Percentiles rank a stretch among this genome's conserved stretches.
Evolutionary conservation across 2,797 vertebrate species (phyloP).

Genomic region (Gallirallus australis): DNA sequence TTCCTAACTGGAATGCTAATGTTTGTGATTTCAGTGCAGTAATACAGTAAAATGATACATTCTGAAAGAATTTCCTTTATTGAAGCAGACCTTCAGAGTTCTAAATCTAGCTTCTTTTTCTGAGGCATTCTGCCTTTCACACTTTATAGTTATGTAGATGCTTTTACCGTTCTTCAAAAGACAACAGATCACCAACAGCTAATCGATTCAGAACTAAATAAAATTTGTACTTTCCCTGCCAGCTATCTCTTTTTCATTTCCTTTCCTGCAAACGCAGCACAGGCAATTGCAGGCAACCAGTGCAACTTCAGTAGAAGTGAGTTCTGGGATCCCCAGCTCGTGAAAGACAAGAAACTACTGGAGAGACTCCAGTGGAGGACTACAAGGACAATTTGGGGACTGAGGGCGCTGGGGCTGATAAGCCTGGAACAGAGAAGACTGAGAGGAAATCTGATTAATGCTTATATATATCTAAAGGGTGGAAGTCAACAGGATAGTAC

Average conservation of each 20-base stretch:
- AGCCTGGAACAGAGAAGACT: too few species aligned
- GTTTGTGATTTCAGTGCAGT: not conserved
- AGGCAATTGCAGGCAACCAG: not conserved
- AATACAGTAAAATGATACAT: not conserved
- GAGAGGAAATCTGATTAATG: too few species aligned
- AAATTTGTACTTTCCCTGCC: not conserved
- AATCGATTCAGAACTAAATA: not conserved
- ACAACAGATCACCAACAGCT: not conserved
- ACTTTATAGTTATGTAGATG: not conserved
- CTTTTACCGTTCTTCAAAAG: not conserved
- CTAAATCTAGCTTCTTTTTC: not conserved
- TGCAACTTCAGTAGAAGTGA: not conserved
- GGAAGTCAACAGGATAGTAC: too few species aligned
- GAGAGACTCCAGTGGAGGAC: too few species aligned
- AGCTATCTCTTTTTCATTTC: not conserved
- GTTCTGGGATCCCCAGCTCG: not conserved
- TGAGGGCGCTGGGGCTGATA: too few species aligned
- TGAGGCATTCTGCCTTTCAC: not conserved
- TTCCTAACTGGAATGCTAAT: not conserved
- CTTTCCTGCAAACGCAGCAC: not conserved
- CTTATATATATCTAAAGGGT: too few species aligned
- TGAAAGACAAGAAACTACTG: not conserved
- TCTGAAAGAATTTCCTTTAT: not conserved
- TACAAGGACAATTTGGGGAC: too few species aligned
- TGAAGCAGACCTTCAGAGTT: not conserved